These are phyloP conservation scores for Dendrocincla tyrannina DNA, from an alignment of 2,797 vertebrate species.

Conservation along the genomic window DNA sequence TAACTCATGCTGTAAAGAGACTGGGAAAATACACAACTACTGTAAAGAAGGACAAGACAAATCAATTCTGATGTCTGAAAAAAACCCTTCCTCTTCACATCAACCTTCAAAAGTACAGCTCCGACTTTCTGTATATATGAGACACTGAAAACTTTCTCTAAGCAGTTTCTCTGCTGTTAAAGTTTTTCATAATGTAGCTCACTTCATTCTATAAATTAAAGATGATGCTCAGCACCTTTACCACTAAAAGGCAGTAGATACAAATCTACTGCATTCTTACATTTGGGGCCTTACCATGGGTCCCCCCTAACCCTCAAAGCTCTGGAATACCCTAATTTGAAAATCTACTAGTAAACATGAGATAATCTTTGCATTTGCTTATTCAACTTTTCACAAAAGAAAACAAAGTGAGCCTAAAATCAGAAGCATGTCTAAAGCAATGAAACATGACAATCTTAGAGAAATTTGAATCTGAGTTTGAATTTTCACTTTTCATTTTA, in stretches of 20 bases:
- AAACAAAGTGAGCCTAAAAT: background rate
- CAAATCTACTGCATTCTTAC: background rate
- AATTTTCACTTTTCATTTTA: background rate
- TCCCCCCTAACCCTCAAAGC: background rate
- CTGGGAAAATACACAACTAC: background rate
- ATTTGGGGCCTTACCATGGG: background rate
- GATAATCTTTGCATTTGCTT: background rate
- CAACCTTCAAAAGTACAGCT: background rate
- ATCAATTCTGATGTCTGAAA: background rate
- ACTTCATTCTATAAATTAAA: background rate
- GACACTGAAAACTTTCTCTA: background rate
- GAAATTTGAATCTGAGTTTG: background rate
- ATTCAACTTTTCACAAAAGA: background rate
- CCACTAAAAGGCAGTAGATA: background rate
- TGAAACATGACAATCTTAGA: background rate
- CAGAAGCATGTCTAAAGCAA: background rate
- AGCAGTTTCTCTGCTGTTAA: background rate
- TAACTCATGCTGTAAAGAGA: background rate
- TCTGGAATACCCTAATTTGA: background rate
- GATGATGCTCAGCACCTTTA: background rate
- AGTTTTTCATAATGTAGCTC: background rate
- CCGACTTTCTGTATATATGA: background rate
- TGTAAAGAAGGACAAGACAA: background rate
- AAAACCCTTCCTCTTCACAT: background rate
- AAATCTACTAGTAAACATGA: background rate